Evolutionary conservation across 1,140 invertebrate species (phyloP).

Genomic region (Scaptomyza graminum): DNA sequence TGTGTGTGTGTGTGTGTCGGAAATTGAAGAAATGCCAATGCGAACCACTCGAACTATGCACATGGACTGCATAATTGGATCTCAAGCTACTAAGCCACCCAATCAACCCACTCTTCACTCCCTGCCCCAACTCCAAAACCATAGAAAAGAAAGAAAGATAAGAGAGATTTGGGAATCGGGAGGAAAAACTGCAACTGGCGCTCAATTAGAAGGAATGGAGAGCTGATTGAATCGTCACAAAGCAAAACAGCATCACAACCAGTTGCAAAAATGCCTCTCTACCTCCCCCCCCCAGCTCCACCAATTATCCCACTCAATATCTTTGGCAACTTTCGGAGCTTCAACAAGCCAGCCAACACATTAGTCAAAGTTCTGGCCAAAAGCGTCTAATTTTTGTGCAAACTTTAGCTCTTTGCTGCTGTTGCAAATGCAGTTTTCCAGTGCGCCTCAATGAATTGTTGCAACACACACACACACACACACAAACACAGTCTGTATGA

Average conservation of each 20-base stretch:
- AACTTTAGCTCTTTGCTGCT: constrained; percentile 22
- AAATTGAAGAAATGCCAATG: constrained; percentile 52
- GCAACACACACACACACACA: not conserved
- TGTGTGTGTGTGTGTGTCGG: constrained; percentile 21
- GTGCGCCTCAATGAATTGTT: constrained; percentile 33
- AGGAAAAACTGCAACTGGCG: constrained; percentile 31
- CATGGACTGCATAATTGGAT: constrained; percentile 72
- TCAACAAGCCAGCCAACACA: constrained; percentile 14
- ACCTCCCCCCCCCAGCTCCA: not conserved
- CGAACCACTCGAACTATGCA: constrained; percentile 27
- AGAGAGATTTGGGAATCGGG: not conserved
- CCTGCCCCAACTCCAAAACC: not conserved
- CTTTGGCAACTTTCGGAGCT: not conserved
- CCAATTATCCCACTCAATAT: not conserved
- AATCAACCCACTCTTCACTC: too few species aligned
- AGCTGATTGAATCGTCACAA: constrained; percentile 55
- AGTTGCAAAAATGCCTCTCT: constrained; percentile 1
- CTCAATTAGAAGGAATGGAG: constrained; percentile 53
- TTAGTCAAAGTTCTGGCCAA: constrained; percentile 36
- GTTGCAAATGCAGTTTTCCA: constrained; percentile 5
- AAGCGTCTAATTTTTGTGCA: constrained; percentile 61
- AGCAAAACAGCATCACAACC: not conserved
- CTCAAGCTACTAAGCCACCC: not conserved
- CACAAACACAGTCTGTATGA: not conserved
- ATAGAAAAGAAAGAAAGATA: not conserved